Evolutionary conservation across 1,140 invertebrate genomes (phyloP), one percentile per base, ranked within the genome.

Genomic region (Pogonus chalceus): DNA sequence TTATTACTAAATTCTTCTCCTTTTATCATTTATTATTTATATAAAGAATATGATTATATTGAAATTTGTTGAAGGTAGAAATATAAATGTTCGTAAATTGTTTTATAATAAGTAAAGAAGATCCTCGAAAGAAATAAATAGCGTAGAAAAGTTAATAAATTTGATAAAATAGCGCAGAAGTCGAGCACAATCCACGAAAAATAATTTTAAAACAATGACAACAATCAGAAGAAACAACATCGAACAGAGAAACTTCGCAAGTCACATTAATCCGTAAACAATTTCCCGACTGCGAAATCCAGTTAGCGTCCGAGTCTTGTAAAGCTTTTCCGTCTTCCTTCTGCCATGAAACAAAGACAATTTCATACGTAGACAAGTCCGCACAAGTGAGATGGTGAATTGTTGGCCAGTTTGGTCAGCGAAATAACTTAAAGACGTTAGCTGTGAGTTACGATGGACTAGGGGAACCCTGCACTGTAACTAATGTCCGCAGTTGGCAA

Each of bases 391-490:
- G 26, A 31, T 4, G 14, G 26, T 4, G 26, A 3, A 16, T 18
- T 43, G 37, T 7, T 4, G 7, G 9, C 7, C 37, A 16, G 9
- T 9, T 16, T 18, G 37, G 37, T 43, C 37, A 43, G 37, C 37
- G 18, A 43, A 43, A 43, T 43, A 43, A 43, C 37, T 43, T 43
- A 43, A 43, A 43, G 37, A 43, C 37, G 37, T 43, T 43, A 43
- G 37, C 37, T 4, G 37, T 43, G 37, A 43, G 37, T 43, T 43
- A 43, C 37, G 37, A 43, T 43, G 18, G 37, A 43, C 9, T 16
- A 43, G 37, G 37, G 37, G 18, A 43, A 43, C 37, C 37, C 37
- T 43, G 37, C 18, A 4, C 18, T 43, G 37, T 43, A 43, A 43
- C 37, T 43, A 43, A 43, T 43, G 37, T 43, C 37, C 18, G 18